A percentile compares a stretch with the other conserved stretches of the same genome.
phyloP scores from a whole-genome alignment of 2,888 invertebrate species.

The Acrobasis consociella region DNA sequence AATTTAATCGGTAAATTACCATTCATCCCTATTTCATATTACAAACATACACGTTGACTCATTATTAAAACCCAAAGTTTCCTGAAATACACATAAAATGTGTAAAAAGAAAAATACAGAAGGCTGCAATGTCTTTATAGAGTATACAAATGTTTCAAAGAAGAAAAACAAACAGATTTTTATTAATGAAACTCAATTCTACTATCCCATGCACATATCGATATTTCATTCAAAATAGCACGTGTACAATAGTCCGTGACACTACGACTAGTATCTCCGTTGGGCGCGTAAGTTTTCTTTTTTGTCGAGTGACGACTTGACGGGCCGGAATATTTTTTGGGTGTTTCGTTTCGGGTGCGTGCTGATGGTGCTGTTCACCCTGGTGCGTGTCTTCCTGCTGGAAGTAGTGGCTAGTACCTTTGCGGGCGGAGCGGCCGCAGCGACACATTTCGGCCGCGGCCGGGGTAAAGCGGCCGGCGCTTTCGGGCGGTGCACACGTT shows the following conservation, averaged over 20 bases:
- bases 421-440: conserved; percentile 47
- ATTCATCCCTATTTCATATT: too few species aligned
- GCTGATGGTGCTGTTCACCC: conserved; percentile 60
- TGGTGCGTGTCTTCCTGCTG: conserved; percentile 49
- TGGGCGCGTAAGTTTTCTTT: not conserved
- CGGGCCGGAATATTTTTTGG: not conserved
- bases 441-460: conserved; percentile 76
- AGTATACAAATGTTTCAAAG: too few species aligned
- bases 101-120: too few species aligned
- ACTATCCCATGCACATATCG: too few species aligned
- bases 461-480: conserved; percentile 77
- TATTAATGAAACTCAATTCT: too few species aligned
- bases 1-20: too few species aligned
- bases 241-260: not conserved
- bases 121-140: too few species aligned
- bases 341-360: conserved; percentile 3
- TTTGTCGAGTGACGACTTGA: conserved; percentile 20
- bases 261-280: not conserved
- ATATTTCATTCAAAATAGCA: too few species aligned
- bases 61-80: too few species aligned
- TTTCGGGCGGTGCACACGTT: conserved; percentile 79
- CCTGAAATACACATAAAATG: too few species aligned
- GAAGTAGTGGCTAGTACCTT: conserved; percentile 34
- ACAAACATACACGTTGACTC: too few species aligned
- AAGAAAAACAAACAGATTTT: too few species aligned